These are phyloP conservation scores for Vespertilio murinus DNA, from an alignment of 2,797 vertebrate genomes.

Conservation along the genomic window DNA sequence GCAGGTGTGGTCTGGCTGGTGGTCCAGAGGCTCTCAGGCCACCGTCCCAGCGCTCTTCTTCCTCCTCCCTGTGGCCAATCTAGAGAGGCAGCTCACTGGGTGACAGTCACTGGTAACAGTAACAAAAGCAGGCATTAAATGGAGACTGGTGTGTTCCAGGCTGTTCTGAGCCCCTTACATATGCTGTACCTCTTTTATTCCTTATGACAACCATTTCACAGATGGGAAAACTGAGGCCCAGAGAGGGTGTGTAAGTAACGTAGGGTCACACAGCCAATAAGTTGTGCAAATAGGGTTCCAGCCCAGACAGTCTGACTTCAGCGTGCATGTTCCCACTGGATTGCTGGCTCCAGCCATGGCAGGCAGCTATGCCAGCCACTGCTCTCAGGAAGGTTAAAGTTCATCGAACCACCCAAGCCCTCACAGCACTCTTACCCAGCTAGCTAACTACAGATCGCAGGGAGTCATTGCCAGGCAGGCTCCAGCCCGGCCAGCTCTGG, in stretches of 20 bases:
- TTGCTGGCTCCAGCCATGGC: not conserved
- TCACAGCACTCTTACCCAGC: not conserved
- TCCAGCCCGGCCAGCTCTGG: not conserved
- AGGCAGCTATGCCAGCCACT: not conserved
- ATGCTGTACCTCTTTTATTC: not conserved
- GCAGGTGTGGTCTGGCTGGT: not conserved
- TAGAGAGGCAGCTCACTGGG: not conserved
- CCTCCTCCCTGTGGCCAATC: not conserved
- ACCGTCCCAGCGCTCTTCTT: not conserved
- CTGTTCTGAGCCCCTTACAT: not conserved
- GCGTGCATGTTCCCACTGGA: not conserved
- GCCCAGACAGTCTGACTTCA: not conserved
- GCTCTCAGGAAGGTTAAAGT: not conserved
- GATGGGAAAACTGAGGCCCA: not conserved
- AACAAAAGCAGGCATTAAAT: not conserved
- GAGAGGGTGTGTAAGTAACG: not conserved
- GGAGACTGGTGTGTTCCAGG: not conserved
- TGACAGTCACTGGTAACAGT: not conserved
- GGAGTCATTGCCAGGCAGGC: not conserved
- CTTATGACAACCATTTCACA: not conserved
- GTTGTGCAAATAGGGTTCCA: not conserved
- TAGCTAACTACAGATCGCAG: accelerated
- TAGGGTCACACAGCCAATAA: not conserved
- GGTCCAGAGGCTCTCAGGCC: not conserved
- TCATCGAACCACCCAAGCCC: not conserved